These are phyloP conservation scores for Bufo gargarizans DNA, from an alignment of 2,113 vertebrate genomes.

Conservation along the genomic window DNA sequence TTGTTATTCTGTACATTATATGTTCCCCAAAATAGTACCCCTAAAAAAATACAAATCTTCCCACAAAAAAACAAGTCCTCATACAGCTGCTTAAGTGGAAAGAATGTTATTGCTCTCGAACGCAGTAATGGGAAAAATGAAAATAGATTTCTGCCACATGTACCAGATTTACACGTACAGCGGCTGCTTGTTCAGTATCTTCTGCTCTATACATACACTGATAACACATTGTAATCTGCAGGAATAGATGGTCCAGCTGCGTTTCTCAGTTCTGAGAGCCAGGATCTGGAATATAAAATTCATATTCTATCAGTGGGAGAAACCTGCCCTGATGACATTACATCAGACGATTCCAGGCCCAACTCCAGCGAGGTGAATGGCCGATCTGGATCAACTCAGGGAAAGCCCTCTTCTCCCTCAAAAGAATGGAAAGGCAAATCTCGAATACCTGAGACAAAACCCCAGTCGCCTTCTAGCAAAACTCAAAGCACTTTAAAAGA, in stretches of 20 bases:
- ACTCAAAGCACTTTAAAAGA: background rate
- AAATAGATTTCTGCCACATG: background rate
- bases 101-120: no score
- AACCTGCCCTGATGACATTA: conserved; percentile 71
- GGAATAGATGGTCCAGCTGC: conserved; percentile 90
- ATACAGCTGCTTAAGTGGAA: no score
- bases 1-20: no score
- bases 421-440: background rate
- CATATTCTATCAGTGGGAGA: conserved; percentile 78
- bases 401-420: background rate
- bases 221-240: conserved; percentile 59
- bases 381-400: background rate
- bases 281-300: conserved; percentile 74
- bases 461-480: background rate
- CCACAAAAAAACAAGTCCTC: no score
- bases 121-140: no score
- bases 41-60: no score
- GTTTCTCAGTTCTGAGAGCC: conserved; percentile 77
- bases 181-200: background rate
- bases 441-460: background rate
- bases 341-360: conserved; percentile 63
- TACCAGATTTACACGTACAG: background rate
- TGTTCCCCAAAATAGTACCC: no score
- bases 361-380: background rate
- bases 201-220: background rate